Conservation (phyloP, 1,140 invertebrate genomes). For the Octopus bimaculoides region DNA sequence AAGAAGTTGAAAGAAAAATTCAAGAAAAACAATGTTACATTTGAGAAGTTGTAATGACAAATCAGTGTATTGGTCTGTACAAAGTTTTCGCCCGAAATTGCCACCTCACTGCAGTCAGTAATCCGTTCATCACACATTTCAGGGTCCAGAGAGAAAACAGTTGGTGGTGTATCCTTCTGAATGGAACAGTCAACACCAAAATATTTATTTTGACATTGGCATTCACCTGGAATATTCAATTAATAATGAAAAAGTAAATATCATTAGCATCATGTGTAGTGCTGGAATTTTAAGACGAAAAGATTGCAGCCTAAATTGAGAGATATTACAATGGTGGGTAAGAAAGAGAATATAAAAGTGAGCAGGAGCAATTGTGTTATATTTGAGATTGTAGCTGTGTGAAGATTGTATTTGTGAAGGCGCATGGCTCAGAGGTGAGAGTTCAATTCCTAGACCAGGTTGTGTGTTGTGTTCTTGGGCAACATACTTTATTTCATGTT, state of each 20-base stretch:
- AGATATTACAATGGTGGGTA: too few species aligned
- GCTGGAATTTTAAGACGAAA: too few species aligned
- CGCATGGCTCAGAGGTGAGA: too few species aligned
- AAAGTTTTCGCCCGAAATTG: slow-evolving; percentile 32
- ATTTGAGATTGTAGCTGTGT: too few species aligned
- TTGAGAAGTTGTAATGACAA: slow-evolving; percentile 26
- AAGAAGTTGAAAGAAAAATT: not conserved
- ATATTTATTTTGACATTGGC: slow-evolving; percentile 26
- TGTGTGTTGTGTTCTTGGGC: too few species aligned
- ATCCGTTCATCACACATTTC: slow-evolving; percentile 26
- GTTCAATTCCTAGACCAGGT: too few species aligned
- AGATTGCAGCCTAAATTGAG: too few species aligned
- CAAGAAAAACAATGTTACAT: slow-evolving; percentile 19
- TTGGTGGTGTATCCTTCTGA: slow-evolving; percentile 21
- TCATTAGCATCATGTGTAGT: too few species aligned
- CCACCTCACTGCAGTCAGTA: slow-evolving; percentile 22
- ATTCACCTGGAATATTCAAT: slow-evolving; percentile 25
- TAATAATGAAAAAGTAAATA: not conserved
- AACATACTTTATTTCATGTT: too few species aligned
- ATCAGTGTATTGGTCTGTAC: slow-evolving; percentile 27
- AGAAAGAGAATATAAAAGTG: too few species aligned
- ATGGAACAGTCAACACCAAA: slow-evolving; percentile 34
- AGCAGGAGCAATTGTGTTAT: too few species aligned
- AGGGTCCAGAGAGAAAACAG: slow-evolving; percentile 15
- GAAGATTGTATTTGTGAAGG: too few species aligned